phyloP scores from a whole-genome alignment of 2,797 vertebrate species.

The Sphenopsis melanotis region DNA sequence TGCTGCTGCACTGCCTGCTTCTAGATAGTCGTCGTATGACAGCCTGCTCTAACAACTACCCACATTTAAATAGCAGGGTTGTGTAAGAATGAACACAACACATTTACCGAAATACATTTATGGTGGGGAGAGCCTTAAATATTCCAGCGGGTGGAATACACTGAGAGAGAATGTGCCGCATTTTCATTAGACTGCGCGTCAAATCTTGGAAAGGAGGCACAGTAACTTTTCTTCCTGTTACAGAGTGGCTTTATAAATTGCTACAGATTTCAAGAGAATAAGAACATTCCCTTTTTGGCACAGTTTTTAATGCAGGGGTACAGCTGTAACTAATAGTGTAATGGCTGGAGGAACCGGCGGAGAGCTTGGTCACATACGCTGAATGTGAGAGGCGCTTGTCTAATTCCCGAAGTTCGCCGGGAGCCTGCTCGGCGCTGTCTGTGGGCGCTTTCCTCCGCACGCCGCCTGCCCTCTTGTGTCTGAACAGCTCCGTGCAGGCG shows the following conservation, averaged over 20 bases:
- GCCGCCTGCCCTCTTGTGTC: slow-evolving; percentile 74
- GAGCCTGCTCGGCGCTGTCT: background rate
- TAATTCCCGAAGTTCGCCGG: accelerated
- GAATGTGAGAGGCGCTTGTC: background rate
- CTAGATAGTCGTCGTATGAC: background rate
- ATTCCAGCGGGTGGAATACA: background rate
- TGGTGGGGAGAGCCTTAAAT: background rate
- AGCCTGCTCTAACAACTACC: background rate
- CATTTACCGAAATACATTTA: background rate
- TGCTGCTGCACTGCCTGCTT: background rate
- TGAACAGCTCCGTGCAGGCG: slow-evolving; percentile 36
- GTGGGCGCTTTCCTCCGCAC: background rate
- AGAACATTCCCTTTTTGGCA: background rate
- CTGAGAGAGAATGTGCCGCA: background rate
- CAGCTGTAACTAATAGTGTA: accelerated
- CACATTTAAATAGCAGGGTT: background rate
- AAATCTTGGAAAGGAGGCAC: background rate
- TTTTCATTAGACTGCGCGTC: background rate
- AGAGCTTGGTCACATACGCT: accelerated
- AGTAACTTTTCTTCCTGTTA: background rate
- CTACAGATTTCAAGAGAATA: background rate
- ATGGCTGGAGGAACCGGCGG: background rate
- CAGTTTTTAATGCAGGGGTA: background rate
- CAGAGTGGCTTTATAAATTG: background rate
- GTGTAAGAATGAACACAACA: background rate